Base-by-base conservation (phyloP, 2,888 invertebrate species). In the Leptopilina syphax region DNA sequence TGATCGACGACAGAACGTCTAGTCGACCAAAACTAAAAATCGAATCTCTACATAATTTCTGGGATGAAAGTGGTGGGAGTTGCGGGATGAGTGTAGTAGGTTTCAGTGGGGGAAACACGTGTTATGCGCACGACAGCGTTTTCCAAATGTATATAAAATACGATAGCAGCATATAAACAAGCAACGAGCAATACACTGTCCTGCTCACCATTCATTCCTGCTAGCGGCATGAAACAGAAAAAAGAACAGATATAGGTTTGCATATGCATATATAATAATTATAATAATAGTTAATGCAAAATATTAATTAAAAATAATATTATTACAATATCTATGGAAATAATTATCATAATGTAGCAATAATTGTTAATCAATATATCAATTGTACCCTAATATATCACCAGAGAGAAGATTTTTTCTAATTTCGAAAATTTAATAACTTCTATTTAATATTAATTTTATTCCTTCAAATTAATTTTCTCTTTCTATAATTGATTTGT, bases 201-300 rank as follows among this genome's bases (percentile, higher is more conserved):
- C 78, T 81, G 86, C 91, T 91, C 88, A 91, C 91, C 91, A 91
- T 89, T 91, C 91, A 87, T 92, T 91, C 91, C 92, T 91, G 87
- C 84, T 85, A 78, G 87, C 86, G 80, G 90, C 90, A 87, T 90
- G 90, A 87, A 91, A 90, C 89, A 90, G 68, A 88, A 88, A 50
- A 86, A 47, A 80, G 80, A 76, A 77, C 65, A 77, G 79, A 80
- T 83, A 82, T 82, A 80, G 80, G 78, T 65, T 80, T 65, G 78
- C 67, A 79, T 41, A 65, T 65, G 24, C 5, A 57, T 76, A 76
- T 18, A 12, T 68, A 73, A 68, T 18, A 8, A 63, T 63, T 8
- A 63, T 9, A 63, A 24, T 24, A 24, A 24, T 5, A 12, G 12
- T 57, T 4, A 57, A n/a, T 4, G n/a, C n/a, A 57, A 13, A 57